A percentile compares a stretch with the other conserved stretches of the same genome.
Evolutionary conservation across 2,797 vertebrate genomes (phyloP).

Genomic region (Loriculus beryllinus): DNA sequence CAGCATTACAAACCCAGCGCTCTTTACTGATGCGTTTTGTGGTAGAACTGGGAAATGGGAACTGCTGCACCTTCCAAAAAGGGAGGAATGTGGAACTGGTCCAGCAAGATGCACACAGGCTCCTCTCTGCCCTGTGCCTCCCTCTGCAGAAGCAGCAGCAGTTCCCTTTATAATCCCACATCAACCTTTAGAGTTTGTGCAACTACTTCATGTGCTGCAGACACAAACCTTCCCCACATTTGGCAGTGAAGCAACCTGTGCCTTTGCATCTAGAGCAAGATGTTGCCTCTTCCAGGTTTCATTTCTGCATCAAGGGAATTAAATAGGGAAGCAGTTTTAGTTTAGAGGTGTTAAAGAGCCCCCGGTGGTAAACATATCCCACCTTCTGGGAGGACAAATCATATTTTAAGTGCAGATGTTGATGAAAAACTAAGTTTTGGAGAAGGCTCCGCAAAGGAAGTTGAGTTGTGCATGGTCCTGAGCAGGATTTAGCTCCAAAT

Average conservation of each 20-base stretch:
- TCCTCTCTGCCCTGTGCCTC: not conserved
- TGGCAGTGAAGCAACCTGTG: not conserved
- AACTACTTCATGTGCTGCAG: no score
- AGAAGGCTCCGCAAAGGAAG: not conserved
- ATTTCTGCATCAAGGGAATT: not conserved
- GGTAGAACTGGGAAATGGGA: not conserved
- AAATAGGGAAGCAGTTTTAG: not conserved
- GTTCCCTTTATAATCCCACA: not conserved
- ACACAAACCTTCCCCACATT: not conserved
- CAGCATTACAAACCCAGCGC: not conserved
- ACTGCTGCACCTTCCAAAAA: not conserved
- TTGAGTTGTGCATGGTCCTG: fast-evolving
- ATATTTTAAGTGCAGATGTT: not conserved
- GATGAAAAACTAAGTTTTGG: not conserved
- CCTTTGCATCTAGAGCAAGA: not conserved
- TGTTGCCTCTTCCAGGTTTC: not conserved
- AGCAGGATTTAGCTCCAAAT: not conserved
- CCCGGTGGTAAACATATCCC: not conserved
- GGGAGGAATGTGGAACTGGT: fast-evolving
- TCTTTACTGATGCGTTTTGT: not conserved
- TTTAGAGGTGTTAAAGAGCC: not conserved
- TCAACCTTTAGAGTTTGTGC: not conserved
- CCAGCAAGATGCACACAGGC: fast-evolving
- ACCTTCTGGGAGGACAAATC: not conserved
- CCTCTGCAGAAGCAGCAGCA: not conserved